These are phyloP conservation scores for Corydoras sp. DNA, from an alignment of 2,113 vertebrate genomes.

Conservation along the genomic window DNA sequence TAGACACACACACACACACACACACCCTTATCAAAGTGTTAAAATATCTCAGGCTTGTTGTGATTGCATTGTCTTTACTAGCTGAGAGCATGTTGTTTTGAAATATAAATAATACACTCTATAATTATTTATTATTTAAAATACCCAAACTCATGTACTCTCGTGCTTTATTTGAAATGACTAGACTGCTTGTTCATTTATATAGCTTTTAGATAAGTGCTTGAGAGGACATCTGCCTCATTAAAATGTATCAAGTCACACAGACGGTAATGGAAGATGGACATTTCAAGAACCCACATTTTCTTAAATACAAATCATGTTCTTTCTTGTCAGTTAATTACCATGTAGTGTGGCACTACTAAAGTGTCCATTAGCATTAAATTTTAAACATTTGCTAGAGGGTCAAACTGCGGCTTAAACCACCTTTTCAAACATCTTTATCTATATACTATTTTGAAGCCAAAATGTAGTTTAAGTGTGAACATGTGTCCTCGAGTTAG, in stretches of 20 bases:
- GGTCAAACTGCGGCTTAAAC: not conserved
- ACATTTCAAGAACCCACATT: not conserved
- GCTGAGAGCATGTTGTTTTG: constrained; percentile 1
- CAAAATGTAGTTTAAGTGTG: too few relatives aligned
- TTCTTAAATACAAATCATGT: constrained; percentile 1
- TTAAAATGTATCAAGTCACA: constrained; percentile 12
- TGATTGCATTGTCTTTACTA: constrained; percentile 15
- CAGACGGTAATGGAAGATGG: constrained; percentile 6
- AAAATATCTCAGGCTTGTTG: not conserved
- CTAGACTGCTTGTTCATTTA: not conserved
- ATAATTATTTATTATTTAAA: too few relatives aligned
- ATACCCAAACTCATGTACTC: too few relatives aligned
- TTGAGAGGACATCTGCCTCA: not conserved
- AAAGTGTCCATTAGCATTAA: constrained; percentile 13
- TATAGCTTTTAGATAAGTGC: constrained; percentile 7
- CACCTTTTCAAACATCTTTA: not conserved
- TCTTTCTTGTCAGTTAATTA: constrained; percentile 15
- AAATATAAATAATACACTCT: not conserved
- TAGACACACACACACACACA: not conserved
- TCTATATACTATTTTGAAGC: too few relatives aligned
- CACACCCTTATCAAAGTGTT: not conserved
- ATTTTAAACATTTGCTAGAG: constrained; percentile 3
- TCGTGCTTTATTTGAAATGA: too few relatives aligned
- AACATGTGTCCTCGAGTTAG: not conserved
- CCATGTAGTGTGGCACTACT: not conserved